Evolutionary conservation across 2,797 vertebrate genomes (phyloP).

Genomic region (Dryobates pubescens): DNA sequence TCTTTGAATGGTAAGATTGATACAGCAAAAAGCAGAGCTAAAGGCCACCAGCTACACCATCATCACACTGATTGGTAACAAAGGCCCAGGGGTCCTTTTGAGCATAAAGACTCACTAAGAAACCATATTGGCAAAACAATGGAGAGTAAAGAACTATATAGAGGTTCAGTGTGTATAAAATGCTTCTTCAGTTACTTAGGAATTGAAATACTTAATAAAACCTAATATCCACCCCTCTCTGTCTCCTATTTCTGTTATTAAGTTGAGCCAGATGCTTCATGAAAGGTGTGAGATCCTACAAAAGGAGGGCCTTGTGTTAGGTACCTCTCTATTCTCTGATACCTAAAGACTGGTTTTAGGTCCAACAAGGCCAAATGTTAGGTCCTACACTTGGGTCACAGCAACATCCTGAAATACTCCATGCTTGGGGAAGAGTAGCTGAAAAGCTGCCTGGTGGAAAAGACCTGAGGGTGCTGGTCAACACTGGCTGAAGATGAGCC

Average conservation of each 20-base stretch:
- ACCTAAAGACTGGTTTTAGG: too few species aligned
- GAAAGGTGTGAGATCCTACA: background rate
- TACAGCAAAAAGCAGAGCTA: background rate
- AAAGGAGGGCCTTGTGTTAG: background rate
- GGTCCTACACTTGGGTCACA: too few species aligned
- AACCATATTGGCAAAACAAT: conserved; percentile 5
- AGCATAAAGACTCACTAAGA: background rate
- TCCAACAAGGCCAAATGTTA: too few species aligned
- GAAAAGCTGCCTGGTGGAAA: too few species aligned
- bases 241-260: background rate
- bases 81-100: conserved; percentile 30
- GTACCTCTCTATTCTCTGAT: background rate
- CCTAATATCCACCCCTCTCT: background rate
- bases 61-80: background rate
- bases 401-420: too few species aligned
- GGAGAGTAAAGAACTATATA: background rate
- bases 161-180: background rate
- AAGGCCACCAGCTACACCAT: background rate
- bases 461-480: too few species aligned
- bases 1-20: background rate
- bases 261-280: background rate
- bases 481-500: too few species aligned
- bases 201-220: conserved; percentile 20
- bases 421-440: too few species aligned
- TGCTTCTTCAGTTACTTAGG: conserved; percentile 18